phyloP scores from a whole-genome alignment of 2,888 invertebrate genomes.

The Lymantria monacha region DNA sequence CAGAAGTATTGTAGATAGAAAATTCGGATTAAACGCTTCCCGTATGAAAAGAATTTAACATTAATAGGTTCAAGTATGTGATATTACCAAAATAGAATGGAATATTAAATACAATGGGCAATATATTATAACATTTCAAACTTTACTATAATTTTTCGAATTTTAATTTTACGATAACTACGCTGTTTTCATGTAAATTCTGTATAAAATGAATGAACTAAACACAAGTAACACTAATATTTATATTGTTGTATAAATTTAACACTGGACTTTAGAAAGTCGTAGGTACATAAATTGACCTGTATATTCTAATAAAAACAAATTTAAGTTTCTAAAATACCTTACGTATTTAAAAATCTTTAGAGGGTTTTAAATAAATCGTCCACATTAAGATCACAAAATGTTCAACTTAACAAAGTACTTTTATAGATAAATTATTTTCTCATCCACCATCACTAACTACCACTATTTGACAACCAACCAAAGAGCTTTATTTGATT shows the following conservation, averaged over 20 bases:
- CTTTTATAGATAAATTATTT: slow-evolving; percentile 30
- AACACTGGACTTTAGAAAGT: slow-evolving; percentile 43
- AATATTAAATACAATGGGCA: background rate
- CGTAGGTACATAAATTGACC: slow-evolving; percentile 37
- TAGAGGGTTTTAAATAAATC: slow-evolving; percentile 9
- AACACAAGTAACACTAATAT: slow-evolving; percentile 17
- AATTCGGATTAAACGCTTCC: slow-evolving; percentile 65
- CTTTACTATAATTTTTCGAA: background rate
- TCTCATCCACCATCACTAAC: slow-evolving; percentile 38
- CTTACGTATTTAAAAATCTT: slow-evolving; percentile 11
- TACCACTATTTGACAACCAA: slow-evolving; percentile 19
- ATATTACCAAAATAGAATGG: slow-evolving; percentile 33
- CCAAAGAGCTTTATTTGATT: background rate
- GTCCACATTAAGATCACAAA: slow-evolving; percentile 25
- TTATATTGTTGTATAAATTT: slow-evolving; percentile 17
- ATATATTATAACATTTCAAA: background rate
- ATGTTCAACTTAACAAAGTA: slow-evolving; percentile 33
- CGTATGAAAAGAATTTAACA: slow-evolving; percentile 35
- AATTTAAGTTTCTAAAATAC: slow-evolving; percentile 5
- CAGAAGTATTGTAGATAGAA: slow-evolving; percentile 59
- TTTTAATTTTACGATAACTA: background rate
- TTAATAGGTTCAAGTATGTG: slow-evolving; percentile 28
- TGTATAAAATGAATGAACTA: slow-evolving; percentile 1
- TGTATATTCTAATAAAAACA: slow-evolving; percentile 18
- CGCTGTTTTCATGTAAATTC: background rate